Evolutionary conservation across 2,113 vertebrate genomes (phyloP).

Genomic region (Burhinus oedicnemus): DNA sequence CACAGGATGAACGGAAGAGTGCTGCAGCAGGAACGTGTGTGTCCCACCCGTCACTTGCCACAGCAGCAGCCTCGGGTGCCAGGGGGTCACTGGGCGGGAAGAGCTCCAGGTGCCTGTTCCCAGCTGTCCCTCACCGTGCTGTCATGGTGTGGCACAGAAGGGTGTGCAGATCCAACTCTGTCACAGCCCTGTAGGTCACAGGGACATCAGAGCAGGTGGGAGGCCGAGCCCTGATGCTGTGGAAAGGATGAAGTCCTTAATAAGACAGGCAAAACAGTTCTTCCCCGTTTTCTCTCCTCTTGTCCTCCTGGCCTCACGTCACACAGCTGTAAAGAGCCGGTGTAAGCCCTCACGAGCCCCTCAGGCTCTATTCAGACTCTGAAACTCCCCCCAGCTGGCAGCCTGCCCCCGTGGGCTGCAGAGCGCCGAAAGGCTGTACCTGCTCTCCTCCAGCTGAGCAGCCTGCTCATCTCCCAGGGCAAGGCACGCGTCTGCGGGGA

Average conservation of each 20-base stretch:
- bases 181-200: neutral
- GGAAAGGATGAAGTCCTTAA: neutral
- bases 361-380: neutral
- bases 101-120: neutral
- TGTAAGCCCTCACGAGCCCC: neutral
- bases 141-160: neutral
- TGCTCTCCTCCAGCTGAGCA: neutral
- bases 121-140: neutral
- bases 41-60: neutral
- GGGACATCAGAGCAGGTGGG: neutral
- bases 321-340: neutral
- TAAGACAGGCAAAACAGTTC: neutral
- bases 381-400: neutral
- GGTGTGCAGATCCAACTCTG: neutral
- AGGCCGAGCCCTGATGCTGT: neutral
- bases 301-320: neutral
- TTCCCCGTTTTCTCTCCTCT: neutral
- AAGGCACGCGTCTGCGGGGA: neutral
- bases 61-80: rapidly evolving
- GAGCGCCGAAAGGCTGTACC: neutral
- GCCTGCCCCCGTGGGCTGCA: neutral
- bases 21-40: neutral
- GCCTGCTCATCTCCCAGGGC: neutral
- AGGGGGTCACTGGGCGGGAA: neutral
- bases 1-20: neutral